Percentiles rank a stretch among this genome's conserved stretches.
phyloP scores from a whole-genome alignment of 2,113 vertebrate genomes.

The Dendrocopos noguchii region DNA sequence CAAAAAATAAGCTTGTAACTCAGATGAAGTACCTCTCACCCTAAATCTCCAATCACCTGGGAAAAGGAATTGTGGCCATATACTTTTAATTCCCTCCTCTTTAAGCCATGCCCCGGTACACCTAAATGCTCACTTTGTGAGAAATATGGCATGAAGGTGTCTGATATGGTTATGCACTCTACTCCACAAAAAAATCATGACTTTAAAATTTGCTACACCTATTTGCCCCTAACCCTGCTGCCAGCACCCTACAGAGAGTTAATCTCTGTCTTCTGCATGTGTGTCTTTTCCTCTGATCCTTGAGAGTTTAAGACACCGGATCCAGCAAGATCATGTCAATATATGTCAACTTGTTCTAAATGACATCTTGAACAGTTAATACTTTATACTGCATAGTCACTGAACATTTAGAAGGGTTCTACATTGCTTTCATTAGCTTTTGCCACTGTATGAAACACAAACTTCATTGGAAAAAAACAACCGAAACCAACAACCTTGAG shows the following conservation, averaged over 20 bases:
- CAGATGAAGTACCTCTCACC: not conserved
- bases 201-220: not conserved
- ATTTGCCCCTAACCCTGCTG: not conserved
- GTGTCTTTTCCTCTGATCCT: not conserved
- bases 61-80: not conserved
- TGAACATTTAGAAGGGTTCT: not conserved
- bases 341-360: not conserved
- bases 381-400: not conserved
- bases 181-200: not conserved
- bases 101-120: not conserved
- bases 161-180: not conserved
- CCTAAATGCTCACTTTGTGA: not conserved
- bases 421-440: not conserved
- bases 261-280: not conserved
- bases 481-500: not conserved
- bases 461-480: not conserved
- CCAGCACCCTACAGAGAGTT: not conserved
- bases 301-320: not conserved
- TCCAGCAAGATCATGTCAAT: not conserved
- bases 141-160: not conserved
- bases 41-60: not conserved
- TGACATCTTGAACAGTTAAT: not conserved
- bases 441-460: not conserved
- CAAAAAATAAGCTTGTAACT: not conserved
- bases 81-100: not conserved